Conservation (phyloP, 2,113 vertebrate genomes). For the Tachycineta bicolor region DNA sequence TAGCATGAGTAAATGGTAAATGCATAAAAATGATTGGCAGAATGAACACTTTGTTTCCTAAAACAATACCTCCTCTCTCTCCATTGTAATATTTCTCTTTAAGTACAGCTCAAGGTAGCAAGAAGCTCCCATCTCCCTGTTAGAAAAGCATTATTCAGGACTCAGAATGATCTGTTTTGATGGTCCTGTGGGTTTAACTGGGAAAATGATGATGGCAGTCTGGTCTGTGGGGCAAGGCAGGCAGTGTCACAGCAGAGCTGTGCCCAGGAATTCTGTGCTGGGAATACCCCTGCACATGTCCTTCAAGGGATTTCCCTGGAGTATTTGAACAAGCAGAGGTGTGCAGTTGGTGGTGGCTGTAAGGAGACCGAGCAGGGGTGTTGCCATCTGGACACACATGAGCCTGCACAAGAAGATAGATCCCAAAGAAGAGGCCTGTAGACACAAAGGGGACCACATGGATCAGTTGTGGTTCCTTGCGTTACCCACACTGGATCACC, state of each 20-base stretch:
- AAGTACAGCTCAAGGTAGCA: neutral
- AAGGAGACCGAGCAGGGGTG: neutral
- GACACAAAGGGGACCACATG: neutral
- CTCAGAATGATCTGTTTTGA: neutral
- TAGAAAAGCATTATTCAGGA: neutral
- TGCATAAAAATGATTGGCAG: neutral
- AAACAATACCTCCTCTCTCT: neutral
- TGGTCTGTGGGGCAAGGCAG: accelerated
- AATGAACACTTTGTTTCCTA: neutral
- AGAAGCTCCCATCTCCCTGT: neutral
- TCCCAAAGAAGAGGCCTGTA: neutral
- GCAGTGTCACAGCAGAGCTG: neutral
- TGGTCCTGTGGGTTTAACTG: neutral
- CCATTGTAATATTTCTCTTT: neutral
- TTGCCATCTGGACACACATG: accelerated
- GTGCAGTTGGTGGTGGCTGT: neutral
- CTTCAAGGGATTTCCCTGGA: neutral
- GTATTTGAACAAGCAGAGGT: neutral
- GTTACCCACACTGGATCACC: neutral
- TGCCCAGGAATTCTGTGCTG: neutral
- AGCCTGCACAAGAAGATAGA: neutral
- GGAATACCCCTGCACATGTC: neutral
- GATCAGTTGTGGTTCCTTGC: neutral
- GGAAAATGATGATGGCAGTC: neutral
- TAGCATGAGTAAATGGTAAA: neutral